phyloP scores from a whole-genome alignment of 2,888 invertebrate genomes.

The Drosophila multiciliata region DNA sequence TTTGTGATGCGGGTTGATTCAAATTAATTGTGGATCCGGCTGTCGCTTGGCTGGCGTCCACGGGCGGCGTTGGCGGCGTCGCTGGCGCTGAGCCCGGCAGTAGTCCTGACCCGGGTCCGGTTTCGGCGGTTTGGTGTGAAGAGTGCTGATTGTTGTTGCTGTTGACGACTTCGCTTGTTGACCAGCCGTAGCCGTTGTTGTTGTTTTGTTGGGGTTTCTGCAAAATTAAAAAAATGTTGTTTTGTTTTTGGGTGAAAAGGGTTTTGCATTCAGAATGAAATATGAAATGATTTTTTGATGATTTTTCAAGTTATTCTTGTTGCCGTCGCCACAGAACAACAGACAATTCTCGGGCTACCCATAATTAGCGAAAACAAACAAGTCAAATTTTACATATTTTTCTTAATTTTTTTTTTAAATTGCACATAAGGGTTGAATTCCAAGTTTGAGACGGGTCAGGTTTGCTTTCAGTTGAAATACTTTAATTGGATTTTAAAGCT shows the following conservation, averaged over 20 bases:
- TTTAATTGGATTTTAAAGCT: conserved; percentile 53
- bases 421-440: conserved; percentile 17
- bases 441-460: conserved; percentile 19
- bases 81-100: conserved; percentile 49
- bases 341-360: conserved; percentile 28
- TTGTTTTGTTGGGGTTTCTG: conserved; percentile 68
- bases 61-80: conserved; percentile 70
- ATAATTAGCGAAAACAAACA: conserved; percentile 64
- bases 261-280: conserved; percentile 58
- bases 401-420: conserved; percentile 21
- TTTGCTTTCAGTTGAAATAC: conserved; percentile 15
- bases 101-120: conserved; percentile 48
- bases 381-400: conserved; percentile 48
- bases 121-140: conserved; percentile 39
- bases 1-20: conserved; percentile 73
- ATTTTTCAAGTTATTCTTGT: conserved; percentile 32
- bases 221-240: conserved; percentile 49
- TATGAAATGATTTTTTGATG: conserved; percentile 70
- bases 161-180: conserved; percentile 56
- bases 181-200: conserved; percentile 62
- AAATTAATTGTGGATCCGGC: conserved; percentile 72
- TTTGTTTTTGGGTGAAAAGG: conserved; percentile 55
- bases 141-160: conserved; percentile 47
- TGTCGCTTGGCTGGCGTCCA: conserved; percentile 54
- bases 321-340: conserved; percentile 19